Conservation (phyloP, 2,888 invertebrate genomes). For the Ophonus ardosiacus region DNA sequence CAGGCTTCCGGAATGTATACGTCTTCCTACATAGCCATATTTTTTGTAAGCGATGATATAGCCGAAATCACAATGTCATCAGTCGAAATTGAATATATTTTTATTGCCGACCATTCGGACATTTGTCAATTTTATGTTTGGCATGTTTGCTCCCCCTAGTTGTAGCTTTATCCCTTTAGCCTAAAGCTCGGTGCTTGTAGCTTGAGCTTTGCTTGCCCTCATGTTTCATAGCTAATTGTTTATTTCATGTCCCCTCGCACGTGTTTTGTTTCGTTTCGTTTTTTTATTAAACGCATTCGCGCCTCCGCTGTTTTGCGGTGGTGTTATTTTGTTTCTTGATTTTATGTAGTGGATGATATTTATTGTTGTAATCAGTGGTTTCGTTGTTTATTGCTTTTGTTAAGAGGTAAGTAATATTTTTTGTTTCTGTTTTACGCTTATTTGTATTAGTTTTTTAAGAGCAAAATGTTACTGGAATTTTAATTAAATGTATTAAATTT, state of each 20-base stretch:
- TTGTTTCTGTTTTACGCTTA: constrained; percentile 7
- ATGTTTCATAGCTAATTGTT: constrained; percentile 62
- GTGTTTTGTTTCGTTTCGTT: constrained; percentile 54
- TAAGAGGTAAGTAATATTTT: constrained; percentile 35
- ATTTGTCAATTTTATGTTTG: constrained; percentile 62
- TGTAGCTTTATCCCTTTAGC: neutral
- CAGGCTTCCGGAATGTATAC: constrained; percentile 25
- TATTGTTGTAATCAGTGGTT: constrained; percentile 48
- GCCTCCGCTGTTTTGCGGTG: constrained; percentile 22
- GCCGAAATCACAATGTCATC: constrained; percentile 62
- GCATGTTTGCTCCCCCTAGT: constrained; percentile 22
- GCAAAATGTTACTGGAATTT: neutral
- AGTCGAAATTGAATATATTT: constrained; percentile 64
- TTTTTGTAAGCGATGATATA: constrained; percentile 49
- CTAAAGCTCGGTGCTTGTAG: constrained; percentile 9
- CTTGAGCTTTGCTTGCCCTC: constrained; percentile 36
- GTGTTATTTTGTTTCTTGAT: constrained; percentile 20
- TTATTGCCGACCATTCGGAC: constrained; percentile 57
- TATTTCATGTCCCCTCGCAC: constrained; percentile 60
- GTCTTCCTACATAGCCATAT: constrained; percentile 19
- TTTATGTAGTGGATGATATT: constrained; percentile 53
- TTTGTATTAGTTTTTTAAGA: neutral
- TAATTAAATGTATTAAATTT: neutral
- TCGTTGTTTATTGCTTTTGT: constrained; percentile 41
- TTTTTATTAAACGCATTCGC: constrained; percentile 54